Base-by-base conservation (phyloP, 92 coral and sea anemone genomes). In the Paragorgia papillata region DNA sequence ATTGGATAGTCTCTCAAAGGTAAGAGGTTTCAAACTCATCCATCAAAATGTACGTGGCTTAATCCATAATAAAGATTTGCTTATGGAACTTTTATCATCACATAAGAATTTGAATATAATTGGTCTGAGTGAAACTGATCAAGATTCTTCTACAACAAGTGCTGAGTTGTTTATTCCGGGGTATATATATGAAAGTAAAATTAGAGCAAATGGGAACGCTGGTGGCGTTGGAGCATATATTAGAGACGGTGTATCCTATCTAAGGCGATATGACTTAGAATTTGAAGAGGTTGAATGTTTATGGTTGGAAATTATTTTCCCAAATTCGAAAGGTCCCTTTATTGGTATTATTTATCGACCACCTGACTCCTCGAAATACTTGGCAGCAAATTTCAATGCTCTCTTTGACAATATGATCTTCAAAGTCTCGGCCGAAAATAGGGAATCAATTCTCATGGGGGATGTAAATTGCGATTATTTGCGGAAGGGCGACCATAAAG, bases 291-390 rank as follows among this genome's bases (percentile, higher is more conserved):
- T 64, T 10, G 50, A 64, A 49, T 10, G 71, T 64, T 31, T 64
- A 1, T 64, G 71, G 71, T 3, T 64, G 2, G 71, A 64, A 21
- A 35, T 64, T 3, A 1, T 31, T 7, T 34, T 64, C 15, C 71
- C 30, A 12, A 15, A 64, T 33, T 12, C 71, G 9, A 61, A 21
- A 64, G n/a, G 71, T 12, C 7, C 35, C 1, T 19, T 64, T 31
- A 37, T 64, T 33, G 71, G 71, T 33, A 64, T 31, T 25, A 37
- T 64, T 31, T 64, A 64, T 64, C 46, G 71, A n/a, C 71, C 71
- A 0, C 71, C 71, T 12, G 35, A 64, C 35, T 12, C 24, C 71
- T 64, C 71, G 3, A 64, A 35, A 1, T 64, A 64, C 19, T 31
- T 21, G 24, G 49, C 14, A 2, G 49, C 9, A 31, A 14, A 64